Evolutionary conservation across 2,797 vertebrate species (phyloP).

Genomic region (Melanotaenia nigrans): DNA sequence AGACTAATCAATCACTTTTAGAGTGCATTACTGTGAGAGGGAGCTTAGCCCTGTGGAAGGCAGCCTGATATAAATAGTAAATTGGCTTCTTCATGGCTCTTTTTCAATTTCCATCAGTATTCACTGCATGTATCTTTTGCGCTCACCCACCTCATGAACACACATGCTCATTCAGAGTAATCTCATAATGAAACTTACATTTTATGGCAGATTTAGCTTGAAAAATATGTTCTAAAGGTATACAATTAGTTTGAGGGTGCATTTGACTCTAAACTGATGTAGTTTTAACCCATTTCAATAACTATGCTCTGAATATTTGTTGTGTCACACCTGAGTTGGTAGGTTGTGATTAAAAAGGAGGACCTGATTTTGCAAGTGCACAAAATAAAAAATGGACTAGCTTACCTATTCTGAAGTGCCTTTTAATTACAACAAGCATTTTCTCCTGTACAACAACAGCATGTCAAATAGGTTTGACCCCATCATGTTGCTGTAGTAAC

Average conservation of each 20-base stretch:
- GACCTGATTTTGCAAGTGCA: not conserved
- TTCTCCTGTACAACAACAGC: conserved; percentile 25
- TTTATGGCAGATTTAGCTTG: not conserved
- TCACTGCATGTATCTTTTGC: conserved; percentile 55
- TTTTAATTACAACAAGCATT: conserved; percentile 62
- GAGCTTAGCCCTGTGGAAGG: conserved; percentile 65
- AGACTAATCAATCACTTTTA: conserved; percentile 82
- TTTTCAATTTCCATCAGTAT: conserved; percentile 75
- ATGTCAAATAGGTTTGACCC: conserved; percentile 39
- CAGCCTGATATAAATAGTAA: conserved; percentile 78
- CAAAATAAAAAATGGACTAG: conserved; percentile 14
- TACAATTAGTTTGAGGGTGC: conserved; percentile 17
- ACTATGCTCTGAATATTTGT: conserved; percentile 5
- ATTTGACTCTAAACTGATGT: conserved; percentile 15
- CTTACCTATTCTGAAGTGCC: conserved; percentile 41
- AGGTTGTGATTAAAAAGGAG: conserved; percentile 2
- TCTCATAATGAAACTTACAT: conserved; percentile 39
- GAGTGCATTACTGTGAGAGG: conserved; percentile 78
- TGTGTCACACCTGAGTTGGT: not conserved
- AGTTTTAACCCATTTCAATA: conserved; percentile 21
- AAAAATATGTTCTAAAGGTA: conserved; percentile 15
- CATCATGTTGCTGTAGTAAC: conserved; percentile 37
- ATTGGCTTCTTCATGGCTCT: conserved; percentile 72
- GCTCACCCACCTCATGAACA: conserved; percentile 60
- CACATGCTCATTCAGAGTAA: conserved; percentile 54